Evolutionary conservation across 2,113 vertebrate genomes (phyloP), one percentile per base, ranked within the genome.

Genomic region (Chitala chitala): DNA sequence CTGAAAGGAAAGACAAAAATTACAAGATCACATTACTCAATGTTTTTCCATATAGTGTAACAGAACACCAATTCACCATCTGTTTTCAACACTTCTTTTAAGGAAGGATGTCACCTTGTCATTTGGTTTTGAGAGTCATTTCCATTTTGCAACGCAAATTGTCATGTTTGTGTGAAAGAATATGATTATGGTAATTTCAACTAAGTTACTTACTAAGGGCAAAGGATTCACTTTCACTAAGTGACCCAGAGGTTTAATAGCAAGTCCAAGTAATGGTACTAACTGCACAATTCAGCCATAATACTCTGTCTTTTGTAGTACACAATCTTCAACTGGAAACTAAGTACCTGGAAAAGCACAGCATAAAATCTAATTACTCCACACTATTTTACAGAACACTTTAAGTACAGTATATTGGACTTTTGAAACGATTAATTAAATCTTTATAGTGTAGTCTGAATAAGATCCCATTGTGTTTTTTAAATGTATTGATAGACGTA

Each of bases 151-250:
- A 20, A 71, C 50, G 51, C 50, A 55, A 36, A 33, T 36, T 38
- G 29, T 33, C 59, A 15, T 36, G 51, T 29, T 71, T 56, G 36
- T 70, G 24, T 55, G 69, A 76, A 51, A 5, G 74, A 58, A 76
- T 66, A 55, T 70, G 70, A 76, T 77, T 72, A 78, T 68, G 74
- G 26, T 78, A 66, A 79, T 75, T 71, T 63, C 42, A 63, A 63
- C 59, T 29, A 64, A 26, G 65, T 48, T 58, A 20, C 29, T 46
- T 38, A 59, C 63, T 40, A 10, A 54, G 55, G 61, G 72, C 68
- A 2, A 9, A 17, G 38, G 46, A 76, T 72, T 70, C 63, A 44
- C 73, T 75, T 48, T 26, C 54, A 33, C 22, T 63, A 63, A 50
- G 38, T 54, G 72, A 72, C 56, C 77, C 71, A 54, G 36, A 74